These are phyloP conservation scores for Eulithis testata DNA, from an alignment of 2,888 invertebrate species.

Conservation along the genomic window DNA sequence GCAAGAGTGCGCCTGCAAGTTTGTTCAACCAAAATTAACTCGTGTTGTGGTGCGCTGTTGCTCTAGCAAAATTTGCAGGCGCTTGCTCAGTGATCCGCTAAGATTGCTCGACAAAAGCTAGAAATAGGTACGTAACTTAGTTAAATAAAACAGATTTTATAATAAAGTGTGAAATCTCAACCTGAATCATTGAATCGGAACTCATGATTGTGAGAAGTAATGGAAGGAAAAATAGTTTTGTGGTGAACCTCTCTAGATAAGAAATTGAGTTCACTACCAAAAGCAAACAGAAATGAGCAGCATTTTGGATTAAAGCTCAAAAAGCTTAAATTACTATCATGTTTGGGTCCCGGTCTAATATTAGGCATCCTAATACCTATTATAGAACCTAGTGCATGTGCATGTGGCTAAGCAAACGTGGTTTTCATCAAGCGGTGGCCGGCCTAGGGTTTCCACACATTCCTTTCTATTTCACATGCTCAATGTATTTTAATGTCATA, in stretches of 20 bases:
- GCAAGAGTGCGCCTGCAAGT: slow-evolving; percentile 41
- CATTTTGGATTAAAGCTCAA: slow-evolving; percentile 14
- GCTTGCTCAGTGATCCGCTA: slow-evolving; percentile 21
- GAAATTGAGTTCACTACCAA: slow-evolving; percentile 5
- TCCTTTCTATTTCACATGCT: background rate
- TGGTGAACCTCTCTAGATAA: background rate
- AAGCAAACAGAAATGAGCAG: slow-evolving; percentile 14
- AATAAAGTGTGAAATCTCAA: too few species aligned
- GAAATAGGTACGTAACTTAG: slow-evolving; percentile 10
- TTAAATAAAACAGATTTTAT: background rate
- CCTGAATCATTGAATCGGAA: too few species aligned
- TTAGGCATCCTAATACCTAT: slow-evolving; percentile 18
- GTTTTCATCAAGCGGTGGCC: slow-evolving; percentile 19
- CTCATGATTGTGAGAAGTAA: too few species aligned
- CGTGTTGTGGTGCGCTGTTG: slow-evolving; percentile 27
- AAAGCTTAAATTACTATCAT: slow-evolving; percentile 18
- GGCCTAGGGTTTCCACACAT: slow-evolving; percentile 11
- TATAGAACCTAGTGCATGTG: slow-evolving; percentile 4
- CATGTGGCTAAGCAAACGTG: background rate
- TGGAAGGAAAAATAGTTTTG: too few species aligned
- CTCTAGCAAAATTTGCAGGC: slow-evolving; percentile 28
- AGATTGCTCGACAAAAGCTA: slow-evolving; percentile 21
- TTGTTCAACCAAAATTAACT: slow-evolving; percentile 45
- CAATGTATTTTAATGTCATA: too few species aligned
- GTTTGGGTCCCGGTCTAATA: slow-evolving; percentile 16